phyloP scores from a whole-genome alignment of 1,140 invertebrate species.

The Caenorhabditis brenneri region DNA sequence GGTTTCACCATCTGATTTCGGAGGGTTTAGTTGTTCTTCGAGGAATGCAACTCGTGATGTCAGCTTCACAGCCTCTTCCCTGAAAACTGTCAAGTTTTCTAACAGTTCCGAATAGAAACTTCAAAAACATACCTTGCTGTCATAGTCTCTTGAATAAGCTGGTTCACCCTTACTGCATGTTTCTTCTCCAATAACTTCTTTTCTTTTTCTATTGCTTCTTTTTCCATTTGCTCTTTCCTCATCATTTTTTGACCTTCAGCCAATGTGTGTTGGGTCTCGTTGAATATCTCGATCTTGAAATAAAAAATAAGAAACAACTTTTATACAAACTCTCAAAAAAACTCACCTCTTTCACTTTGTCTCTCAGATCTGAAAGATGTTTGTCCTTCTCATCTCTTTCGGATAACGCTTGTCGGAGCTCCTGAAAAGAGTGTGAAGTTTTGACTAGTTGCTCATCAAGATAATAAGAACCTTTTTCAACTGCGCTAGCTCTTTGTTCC shows the following conservation, averaged over 20 bases:
- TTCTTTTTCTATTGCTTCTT: conserved; percentile 58
- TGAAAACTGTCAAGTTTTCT: conserved; percentile 14
- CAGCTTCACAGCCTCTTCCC: conserved; percentile 43
- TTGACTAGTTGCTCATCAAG: conserved; percentile 28
- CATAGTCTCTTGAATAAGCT: conserved; percentile 65
- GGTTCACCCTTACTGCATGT: conserved; percentile 65
- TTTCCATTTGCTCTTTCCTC: conserved; percentile 55
- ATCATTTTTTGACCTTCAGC: conserved; percentile 60
- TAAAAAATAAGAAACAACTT: neutral
- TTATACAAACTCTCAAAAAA: neutral
- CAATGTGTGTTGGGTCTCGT: conserved; percentile 56
- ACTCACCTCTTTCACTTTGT: conserved; percentile 65
- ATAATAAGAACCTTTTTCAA: conserved; percentile 25
- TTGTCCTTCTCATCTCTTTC: conserved; percentile 61
- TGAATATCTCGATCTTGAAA: conserved; percentile 53
- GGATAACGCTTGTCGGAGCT: conserved; percentile 44
- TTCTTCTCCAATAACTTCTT: conserved; percentile 60
- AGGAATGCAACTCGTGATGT: conserved; percentile 26
- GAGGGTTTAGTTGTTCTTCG: conserved; percentile 38
- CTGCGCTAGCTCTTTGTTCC: conserved; percentile 57
- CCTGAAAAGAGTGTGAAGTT: conserved; percentile 49
- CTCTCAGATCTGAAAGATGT: conserved; percentile 66
- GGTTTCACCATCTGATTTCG: conserved; percentile 45
- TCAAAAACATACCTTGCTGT: conserved; percentile 56
- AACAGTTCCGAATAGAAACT: too few species aligned